Evolutionary conservation across 2,113 vertebrate genomes (phyloP).

Genomic region (Pelusios castaneus): DNA sequence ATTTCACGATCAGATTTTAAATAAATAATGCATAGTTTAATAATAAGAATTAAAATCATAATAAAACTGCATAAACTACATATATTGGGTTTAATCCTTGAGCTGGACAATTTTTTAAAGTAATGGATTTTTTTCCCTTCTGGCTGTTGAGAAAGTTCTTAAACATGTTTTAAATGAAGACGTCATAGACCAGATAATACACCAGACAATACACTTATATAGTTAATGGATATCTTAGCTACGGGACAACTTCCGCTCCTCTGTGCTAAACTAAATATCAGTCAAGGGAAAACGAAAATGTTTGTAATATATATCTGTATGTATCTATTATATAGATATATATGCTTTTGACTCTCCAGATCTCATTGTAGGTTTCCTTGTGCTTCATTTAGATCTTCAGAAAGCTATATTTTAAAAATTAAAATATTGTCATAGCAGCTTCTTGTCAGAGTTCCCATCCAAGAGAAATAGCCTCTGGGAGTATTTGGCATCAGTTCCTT

Average conservation of each 20-base stretch:
- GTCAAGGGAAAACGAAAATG: not conserved
- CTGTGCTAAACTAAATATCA: conserved; percentile 51
- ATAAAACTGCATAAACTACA: not conserved
- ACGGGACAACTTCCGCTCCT: conserved; percentile 7
- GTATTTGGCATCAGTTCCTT: not conserved
- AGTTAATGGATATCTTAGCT: not conserved
- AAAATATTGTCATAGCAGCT: conserved; percentile 25
- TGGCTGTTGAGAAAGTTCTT: not conserved
- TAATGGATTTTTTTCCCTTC: conserved; percentile 8
- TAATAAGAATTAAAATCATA: rapidly evolving
- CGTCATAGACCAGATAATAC: conserved; percentile 2
- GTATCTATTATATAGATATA: not conserved
- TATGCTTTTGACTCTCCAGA: not conserved
- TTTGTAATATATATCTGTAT: not conserved
- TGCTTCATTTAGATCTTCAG: not conserved
- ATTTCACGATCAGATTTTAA: not conserved
- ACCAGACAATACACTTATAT: not conserved
- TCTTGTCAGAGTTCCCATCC: not conserved
- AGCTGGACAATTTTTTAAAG: conserved; percentile 31
- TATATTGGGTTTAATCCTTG: not conserved
- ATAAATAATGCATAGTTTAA: conserved; percentile 28
- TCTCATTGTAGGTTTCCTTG: not conserved
- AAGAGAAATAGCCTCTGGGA: conserved; percentile 21
- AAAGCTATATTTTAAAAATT: conserved; percentile 17
- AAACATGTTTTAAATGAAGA: conserved; percentile 27